phyloP scores from a whole-genome alignment of 2,113 vertebrate species.

The Melanostigma gelatinosum region DNA sequence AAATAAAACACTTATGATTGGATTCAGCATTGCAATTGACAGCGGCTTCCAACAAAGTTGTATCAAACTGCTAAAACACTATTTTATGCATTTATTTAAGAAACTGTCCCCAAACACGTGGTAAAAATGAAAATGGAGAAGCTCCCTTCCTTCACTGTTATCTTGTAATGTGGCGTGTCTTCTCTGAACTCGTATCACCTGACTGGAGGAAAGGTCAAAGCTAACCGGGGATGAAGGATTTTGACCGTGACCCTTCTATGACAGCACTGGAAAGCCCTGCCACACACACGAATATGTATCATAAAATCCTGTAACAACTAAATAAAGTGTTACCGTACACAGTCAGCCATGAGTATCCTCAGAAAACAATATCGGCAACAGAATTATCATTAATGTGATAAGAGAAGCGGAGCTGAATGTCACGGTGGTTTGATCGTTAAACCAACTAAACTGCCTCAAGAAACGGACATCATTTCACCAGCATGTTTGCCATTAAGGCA shows the following conservation, averaged over 20 bases:
- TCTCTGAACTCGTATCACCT: neutral
- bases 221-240: neutral
- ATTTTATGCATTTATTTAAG: neutral
- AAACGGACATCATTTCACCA: neutral
- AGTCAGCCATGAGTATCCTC: neutral
- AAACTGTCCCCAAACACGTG: neutral
- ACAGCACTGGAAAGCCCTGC: neutral
- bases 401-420: neutral
- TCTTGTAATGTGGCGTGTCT: neutral
- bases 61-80: neutral
- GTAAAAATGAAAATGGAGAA: neutral
- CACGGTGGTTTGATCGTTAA: neutral
- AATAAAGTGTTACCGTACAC: neutral
- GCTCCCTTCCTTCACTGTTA: neutral
- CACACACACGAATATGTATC: neutral
- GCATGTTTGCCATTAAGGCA: neutral
- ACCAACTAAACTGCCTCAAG: neutral
- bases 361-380: neutral
- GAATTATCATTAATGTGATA: neutral
- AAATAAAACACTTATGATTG: conserved; percentile 31
- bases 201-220: neutral
- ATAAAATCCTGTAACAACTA: neutral
- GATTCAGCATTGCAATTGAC: conserved; percentile 7
- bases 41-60: neutral
- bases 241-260: neutral